A percentile compares a stretch with the other conserved stretches of the same genome.
Evolutionary conservation across 1,140 invertebrate species (phyloP).

Genomic region (Panulirus ornatus): DNA sequence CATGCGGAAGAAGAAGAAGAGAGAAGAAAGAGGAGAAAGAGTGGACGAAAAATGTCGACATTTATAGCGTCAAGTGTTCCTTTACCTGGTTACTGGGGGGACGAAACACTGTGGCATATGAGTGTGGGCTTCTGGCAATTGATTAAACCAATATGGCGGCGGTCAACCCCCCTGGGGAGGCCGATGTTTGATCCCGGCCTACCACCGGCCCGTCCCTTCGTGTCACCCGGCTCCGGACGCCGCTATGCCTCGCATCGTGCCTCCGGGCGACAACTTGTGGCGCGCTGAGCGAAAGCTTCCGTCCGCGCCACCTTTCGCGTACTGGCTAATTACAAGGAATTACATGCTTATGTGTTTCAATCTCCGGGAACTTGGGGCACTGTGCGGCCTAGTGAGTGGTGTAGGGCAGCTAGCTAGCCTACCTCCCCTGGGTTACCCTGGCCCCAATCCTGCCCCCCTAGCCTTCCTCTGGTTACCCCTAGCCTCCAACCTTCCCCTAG

Average conservation of each 20-base stretch:
- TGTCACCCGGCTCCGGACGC: neutral
- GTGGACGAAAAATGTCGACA: no score
- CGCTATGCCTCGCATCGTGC: neutral
- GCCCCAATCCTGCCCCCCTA: no score
- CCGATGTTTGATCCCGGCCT: neutral
- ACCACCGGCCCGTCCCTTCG: no score
- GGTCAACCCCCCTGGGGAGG: neutral
- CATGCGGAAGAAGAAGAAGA: no score
- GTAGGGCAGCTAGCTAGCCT: no score
- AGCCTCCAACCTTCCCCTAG: neutral
- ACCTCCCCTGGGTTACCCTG: no score
- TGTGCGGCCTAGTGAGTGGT: neutral
- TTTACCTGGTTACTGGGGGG: neutral
- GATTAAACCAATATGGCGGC: conserved; percentile 26
- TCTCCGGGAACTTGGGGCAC: conserved; percentile 4
- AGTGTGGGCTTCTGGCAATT: conserved; percentile 8
- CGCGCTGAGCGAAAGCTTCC: neutral
- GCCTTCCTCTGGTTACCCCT: no score
- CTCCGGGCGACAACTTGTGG: neutral
- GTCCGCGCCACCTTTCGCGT: conserved; percentile 21
- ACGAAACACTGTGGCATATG: conserved; percentile 5
- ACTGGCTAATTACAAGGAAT: conserved; percentile 30
- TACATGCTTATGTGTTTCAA: conserved; percentile 33
- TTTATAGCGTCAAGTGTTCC: no score
- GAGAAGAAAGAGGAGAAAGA: no score